phyloP scores from a whole-genome alignment of 2,888 invertebrate genomes.

The Zaprionus obscuricornis region DNA sequence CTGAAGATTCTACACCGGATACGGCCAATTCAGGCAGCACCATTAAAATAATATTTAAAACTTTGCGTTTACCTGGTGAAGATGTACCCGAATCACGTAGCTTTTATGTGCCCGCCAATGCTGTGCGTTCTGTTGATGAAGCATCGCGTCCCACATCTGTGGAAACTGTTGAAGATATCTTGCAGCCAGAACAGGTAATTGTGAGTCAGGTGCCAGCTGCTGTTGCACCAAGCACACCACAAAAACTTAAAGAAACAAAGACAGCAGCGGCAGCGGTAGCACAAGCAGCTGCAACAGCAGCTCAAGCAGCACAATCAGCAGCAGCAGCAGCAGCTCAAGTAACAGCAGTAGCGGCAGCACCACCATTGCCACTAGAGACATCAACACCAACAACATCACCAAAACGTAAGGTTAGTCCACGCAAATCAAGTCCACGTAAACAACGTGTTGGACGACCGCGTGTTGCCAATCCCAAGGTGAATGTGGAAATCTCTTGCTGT shows the following conservation, averaged over 20 bases:
- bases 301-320: too few relatives aligned
- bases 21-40: slow-evolving; percentile 80
- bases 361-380: neutral
- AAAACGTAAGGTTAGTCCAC: slow-evolving; percentile 78
- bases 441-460: slow-evolving; percentile 57
- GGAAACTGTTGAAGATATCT: slow-evolving; percentile 81
- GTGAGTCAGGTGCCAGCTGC: slow-evolving; percentile 15
- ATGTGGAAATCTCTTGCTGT: slow-evolving; percentile 72
- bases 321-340: too few relatives aligned
- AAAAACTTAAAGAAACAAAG: slow-evolving; percentile 31
- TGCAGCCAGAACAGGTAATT: slow-evolving; percentile 27
- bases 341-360: slow-evolving; percentile 16
- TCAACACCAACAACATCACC: slow-evolving; percentile 44
- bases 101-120: slow-evolving; percentile 89
- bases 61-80: slow-evolving; percentile 84
- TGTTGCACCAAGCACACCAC: too few relatives aligned
- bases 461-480: slow-evolving; percentile 50
- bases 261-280: slow-evolving; percentile 3
- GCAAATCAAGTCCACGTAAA: slow-evolving; percentile 71
- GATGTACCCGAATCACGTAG: slow-evolving; percentile 92
- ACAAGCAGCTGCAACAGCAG: too few relatives aligned
- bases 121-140: slow-evolving; percentile 82
- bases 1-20: slow-evolving; percentile 74
- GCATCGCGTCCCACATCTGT: slow-evolving; percentile 82
- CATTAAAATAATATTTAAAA: slow-evolving; percentile 89